These are phyloP conservation scores for Mormyrus lacerda DNA, from an alignment of 2,113 vertebrate genomes.

Conservation along the genomic window DNA sequence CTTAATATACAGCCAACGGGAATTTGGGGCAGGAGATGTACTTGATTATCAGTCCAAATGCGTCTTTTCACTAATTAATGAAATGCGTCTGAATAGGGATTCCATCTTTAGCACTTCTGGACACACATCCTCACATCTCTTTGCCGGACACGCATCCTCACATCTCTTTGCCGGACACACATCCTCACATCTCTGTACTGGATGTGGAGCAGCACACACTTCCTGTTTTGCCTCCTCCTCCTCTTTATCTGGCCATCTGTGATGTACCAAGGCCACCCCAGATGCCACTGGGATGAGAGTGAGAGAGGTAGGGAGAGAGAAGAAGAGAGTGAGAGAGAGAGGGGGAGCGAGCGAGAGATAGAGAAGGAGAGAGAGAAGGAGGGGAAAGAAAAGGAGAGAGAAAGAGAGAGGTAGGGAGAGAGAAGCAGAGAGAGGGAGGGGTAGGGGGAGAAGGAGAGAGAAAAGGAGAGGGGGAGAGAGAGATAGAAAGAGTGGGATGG, in stretches of 20 bases:
- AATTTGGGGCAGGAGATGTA: conserved; percentile 26
- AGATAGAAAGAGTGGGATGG: background rate
- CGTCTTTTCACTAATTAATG: conserved; percentile 10
- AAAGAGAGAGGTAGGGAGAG: background rate
- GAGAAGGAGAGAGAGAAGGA: background rate
- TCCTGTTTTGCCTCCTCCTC: background rate
- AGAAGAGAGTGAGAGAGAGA: background rate
- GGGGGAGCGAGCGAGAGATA: background rate
- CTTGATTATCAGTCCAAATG: conserved; percentile 26
- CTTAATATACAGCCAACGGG: conserved; percentile 31
- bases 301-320: background rate
- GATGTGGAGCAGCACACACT: background rate
- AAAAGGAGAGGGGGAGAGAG: background rate
- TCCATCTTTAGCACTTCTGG: conserved; percentile 2
- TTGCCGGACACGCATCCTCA: background rate
- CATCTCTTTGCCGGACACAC: background rate
- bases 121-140: background rate
- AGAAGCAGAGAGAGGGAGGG: background rate
- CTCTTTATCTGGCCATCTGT: background rate
- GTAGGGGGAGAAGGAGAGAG: background rate
- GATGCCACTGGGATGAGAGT: background rate
- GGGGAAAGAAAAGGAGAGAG: background rate
- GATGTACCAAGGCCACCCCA: background rate
- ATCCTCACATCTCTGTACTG: background rate
- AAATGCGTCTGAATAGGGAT: background rate